These are phyloP conservation scores for Reticulitermes speratus DNA, from an alignment of 1,140 invertebrate genomes.

Conservation along the genomic window DNA sequence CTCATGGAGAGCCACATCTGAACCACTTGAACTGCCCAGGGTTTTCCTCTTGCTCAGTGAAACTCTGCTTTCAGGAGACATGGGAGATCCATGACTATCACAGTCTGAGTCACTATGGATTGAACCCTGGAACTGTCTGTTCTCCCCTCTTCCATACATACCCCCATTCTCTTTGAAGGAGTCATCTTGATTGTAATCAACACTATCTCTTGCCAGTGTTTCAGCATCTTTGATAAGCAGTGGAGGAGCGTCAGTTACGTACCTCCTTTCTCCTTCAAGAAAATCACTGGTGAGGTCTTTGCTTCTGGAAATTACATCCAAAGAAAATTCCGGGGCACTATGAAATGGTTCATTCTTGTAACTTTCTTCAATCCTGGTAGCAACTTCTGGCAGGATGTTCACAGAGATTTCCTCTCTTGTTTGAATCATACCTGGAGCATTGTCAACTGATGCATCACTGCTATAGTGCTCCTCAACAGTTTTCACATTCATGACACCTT, in stretches of 20 bases:
- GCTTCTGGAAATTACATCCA: neutral
- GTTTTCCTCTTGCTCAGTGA: conserved; percentile 41
- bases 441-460: neutral
- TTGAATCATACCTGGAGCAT: neutral
- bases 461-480: neutral
- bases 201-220: neutral
- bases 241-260: neutral
- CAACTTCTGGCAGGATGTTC: neutral
- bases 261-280: neutral
- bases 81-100: conserved; percentile 36
- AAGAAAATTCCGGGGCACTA: neutral
- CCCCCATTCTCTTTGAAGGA: conserved; percentile 21
- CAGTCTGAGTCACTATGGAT: conserved; percentile 37
- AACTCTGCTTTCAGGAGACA: conserved; percentile 31
- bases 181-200: conserved; percentile 1
- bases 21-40: conserved; percentile 61
- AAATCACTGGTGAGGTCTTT: conserved; percentile 14
- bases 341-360: neutral
- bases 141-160: neutral
- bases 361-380: neutral
- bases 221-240: neutral
- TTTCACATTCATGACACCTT: conserved; percentile 20
- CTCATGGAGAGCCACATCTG: conserved; percentile 63
- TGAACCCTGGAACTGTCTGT: neutral
- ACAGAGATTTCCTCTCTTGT: neutral